Conservation (phyloP, 2,888 invertebrate genomes). For the Siphlonurus alternatus region DNA sequence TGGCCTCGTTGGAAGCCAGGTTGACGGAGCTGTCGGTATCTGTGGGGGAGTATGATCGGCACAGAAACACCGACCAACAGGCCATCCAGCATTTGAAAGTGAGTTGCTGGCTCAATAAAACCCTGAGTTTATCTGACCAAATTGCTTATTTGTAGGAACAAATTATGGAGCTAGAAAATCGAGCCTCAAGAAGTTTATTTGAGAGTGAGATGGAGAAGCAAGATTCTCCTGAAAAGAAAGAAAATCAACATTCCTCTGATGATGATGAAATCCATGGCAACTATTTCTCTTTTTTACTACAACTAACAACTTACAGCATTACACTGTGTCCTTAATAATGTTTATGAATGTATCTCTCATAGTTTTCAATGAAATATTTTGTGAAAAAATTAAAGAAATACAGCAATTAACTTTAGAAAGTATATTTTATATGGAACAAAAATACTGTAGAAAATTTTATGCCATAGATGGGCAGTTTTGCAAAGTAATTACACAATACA, state of each 20-base stretch:
- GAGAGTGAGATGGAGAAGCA: not conserved
- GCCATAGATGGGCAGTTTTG: no score
- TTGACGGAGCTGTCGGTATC: slow-evolving; percentile 63
- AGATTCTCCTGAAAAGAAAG: not conserved
- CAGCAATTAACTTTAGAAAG: no score
- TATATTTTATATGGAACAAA: no score
- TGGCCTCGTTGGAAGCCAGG: slow-evolving; percentile 54
- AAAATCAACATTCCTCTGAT: not conserved
- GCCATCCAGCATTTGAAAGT: slow-evolving; percentile 48
- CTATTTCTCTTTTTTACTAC: no score
- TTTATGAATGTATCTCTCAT: no score
- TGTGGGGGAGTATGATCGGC: slow-evolving; percentile 58
- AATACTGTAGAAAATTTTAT: no score
- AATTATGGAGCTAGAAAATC: not conserved
- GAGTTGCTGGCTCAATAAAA: not conserved
- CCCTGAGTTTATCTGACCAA: not conserved
- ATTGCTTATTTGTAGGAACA: not conserved
- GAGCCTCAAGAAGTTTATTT: not conserved
- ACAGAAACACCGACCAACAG: slow-evolving; percentile 51
- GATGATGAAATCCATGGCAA: not conserved
- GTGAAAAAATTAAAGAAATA: no score
- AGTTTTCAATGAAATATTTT: no score
- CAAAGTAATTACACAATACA: no score
- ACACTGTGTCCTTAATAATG: no score
- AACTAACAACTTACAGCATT: no score